Base-by-base conservation (phyloP, 2,797 vertebrate species). In the Coregonus sp. region DNA sequence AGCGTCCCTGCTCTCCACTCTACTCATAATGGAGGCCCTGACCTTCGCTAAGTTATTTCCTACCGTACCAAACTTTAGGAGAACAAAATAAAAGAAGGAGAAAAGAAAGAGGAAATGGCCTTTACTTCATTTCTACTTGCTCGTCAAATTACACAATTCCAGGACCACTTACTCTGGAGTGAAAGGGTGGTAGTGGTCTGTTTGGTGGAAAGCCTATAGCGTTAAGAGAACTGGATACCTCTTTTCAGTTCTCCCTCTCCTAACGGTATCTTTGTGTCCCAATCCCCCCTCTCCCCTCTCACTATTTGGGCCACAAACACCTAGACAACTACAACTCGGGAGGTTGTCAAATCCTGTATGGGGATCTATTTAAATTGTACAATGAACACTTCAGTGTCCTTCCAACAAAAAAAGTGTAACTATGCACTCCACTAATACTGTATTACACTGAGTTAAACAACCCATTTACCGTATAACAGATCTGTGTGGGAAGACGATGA, bases 1-100 rank as follows among this genome's bases (percentile, higher is more conserved):
- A 85, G 90, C 86, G 81, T 74, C 67, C 82, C 88, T 87, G 85
- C 83, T 86, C 85, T 89, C 84, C 81, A 84, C 88, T 90, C 78
- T 79, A 84, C 84, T 78, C 83, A 85, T 94, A 94, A 94, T 93
- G 87, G 92, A 92, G 91, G 90, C 86, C 89, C 84, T 92, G 92
- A 93, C 92, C 93, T 92, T 87, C 75, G 76, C 86, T 83, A 33
- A 85, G 82, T 85, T 84, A 89, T 93, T 91, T 89, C 88, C 90
- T 89, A 86, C 86, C 82, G 88, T 83, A 86, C 86, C 56, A 89
- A 91, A 93, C 77, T 89, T 90, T 86, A 80, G 87, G 82, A 81
- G 74, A 78, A 75, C 81, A 84, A 86, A 84, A 87, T 56, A 63
- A 74, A 47, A 40, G 5, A 29, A 47, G 59, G 72, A 80, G 82